phyloP scores from a whole-genome alignment of 2,888 invertebrate species.

The Steinernema hermaphroditum region DNA sequence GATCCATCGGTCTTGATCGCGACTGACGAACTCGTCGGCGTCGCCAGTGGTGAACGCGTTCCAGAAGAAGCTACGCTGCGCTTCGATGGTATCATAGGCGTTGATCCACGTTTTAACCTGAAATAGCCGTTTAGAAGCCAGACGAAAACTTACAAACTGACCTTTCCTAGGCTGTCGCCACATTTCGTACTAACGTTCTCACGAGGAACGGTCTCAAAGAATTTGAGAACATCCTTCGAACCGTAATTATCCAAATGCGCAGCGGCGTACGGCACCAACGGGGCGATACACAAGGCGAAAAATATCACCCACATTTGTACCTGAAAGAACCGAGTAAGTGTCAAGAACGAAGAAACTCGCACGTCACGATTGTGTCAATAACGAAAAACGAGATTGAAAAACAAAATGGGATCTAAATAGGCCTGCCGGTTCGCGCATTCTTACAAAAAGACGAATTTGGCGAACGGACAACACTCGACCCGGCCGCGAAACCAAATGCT shows the following conservation, averaged over 20 bases:
- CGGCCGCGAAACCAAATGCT: slow-evolving; percentile 11
- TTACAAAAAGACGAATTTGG: slow-evolving; percentile 10
- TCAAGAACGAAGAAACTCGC: background rate
- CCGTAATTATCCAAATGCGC: background rate
- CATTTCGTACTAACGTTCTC: slow-evolving; percentile 48
- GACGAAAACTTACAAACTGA: slow-evolving; percentile 35
- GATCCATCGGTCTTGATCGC: slow-evolving; percentile 64
- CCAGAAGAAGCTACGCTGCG: slow-evolving; percentile 59
- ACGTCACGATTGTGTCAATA: background rate
- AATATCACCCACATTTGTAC: slow-evolving; percentile 17
- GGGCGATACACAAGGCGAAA: slow-evolving; percentile 1
- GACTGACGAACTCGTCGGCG: slow-evolving; percentile 48
- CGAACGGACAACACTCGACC: background rate
- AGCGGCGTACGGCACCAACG: background rate
- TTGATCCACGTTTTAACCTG: slow-evolving; percentile 56
- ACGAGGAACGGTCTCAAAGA: slow-evolving; percentile 31
- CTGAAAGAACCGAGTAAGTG: slow-evolving; percentile 6
- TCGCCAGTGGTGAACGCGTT: slow-evolving; percentile 50
- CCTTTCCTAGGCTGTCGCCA: slow-evolving; percentile 48
- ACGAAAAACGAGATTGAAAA: background rate
- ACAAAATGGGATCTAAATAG: slow-evolving; percentile 19
- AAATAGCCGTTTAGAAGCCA: slow-evolving; percentile 5
- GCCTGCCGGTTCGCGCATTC: background rate
- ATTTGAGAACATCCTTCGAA: slow-evolving; percentile 42
- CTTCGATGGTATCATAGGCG: slow-evolving; percentile 57